Percentiles rank a stretch among this genome's conserved stretches.
These are phyloP conservation scores for Globodera rostochiensis DNA, from an alignment of 1,140 invertebrate genomes.

Conservation along the genomic window DNA sequence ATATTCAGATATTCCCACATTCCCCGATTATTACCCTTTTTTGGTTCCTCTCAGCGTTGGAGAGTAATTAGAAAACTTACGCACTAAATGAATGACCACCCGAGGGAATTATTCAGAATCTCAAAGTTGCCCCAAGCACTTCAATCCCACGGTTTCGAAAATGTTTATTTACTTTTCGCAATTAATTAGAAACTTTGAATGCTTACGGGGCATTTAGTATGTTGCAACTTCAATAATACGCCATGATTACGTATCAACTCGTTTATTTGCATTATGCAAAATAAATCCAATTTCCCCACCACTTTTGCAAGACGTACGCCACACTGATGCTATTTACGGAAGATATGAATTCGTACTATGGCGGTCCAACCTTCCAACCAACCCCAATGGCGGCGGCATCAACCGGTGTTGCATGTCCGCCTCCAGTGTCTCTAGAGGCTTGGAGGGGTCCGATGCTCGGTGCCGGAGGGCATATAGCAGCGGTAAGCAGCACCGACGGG, in stretches of 20 bases:
- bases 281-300: too few relatives aligned
- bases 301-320: conserved; percentile 9
- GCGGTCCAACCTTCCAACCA: conserved; percentile 12
- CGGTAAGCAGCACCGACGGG: conserved; percentile 3
- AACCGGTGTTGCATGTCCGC: not conserved
- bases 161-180: too few relatives aligned
- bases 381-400: not conserved
- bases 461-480: not conserved
- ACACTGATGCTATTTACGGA: conserved; percentile 30
- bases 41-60: not conserved
- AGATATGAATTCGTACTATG: conserved; percentile 27
- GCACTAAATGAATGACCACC: not conserved
- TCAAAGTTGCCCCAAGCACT: too few relatives aligned
- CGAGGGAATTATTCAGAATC: not conserved
- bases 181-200: too few relatives aligned
- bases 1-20: not conserved
- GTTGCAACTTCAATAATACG: too few relatives aligned
- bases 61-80: not conserved
- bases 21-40: not conserved
- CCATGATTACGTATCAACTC: too few relatives aligned
- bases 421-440: not conserved
- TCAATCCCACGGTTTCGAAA: too few relatives aligned
- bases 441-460: not conserved
- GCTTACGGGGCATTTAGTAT: too few relatives aligned
- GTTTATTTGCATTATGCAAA: too few relatives aligned